phyloP scores from a whole-genome alignment of 2,888 invertebrate genomes.

The Onchidella celtica region DNA sequence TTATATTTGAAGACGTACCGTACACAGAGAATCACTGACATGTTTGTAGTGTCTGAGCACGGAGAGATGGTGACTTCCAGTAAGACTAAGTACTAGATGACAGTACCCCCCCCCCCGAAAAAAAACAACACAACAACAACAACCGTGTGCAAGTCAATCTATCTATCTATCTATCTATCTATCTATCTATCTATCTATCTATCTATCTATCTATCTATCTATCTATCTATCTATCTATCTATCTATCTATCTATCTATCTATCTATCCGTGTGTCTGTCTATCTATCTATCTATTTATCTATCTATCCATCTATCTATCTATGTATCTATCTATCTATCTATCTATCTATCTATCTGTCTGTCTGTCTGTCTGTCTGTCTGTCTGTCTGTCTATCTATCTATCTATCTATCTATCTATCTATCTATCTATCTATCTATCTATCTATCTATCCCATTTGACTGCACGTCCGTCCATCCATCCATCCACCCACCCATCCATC shows the following conservation, averaged over 20 bases:
- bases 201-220: background rate
- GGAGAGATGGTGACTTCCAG: no score
- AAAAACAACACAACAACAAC: no score
- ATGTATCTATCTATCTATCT: slow-evolving; percentile 28
- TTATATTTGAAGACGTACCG: no score
- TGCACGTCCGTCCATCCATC: no score
- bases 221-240: background rate
- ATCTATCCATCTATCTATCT: slow-evolving; percentile 23
- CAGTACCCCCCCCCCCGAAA: no score
- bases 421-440: slow-evolving; percentile 16
- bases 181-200: background rate
- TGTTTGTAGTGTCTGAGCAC: no score
- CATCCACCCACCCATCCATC: no score
- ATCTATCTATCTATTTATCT: background rate
- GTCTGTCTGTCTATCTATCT: slow-evolving; percentile 14
- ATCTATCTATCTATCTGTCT: slow-evolving; percentile 22
- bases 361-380: slow-evolving; percentile 32
- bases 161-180: slow-evolving; percentile 5
- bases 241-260: background rate
- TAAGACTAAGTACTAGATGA: no score
- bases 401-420: slow-evolving; percentile 29
- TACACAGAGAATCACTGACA: no score
- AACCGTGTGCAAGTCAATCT: no score
- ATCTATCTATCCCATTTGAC: slow-evolving; percentile 1
- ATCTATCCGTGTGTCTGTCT: background rate